Conservation (phyloP, 2,797 vertebrate genomes). For the Oreochromis grahami region DNA sequence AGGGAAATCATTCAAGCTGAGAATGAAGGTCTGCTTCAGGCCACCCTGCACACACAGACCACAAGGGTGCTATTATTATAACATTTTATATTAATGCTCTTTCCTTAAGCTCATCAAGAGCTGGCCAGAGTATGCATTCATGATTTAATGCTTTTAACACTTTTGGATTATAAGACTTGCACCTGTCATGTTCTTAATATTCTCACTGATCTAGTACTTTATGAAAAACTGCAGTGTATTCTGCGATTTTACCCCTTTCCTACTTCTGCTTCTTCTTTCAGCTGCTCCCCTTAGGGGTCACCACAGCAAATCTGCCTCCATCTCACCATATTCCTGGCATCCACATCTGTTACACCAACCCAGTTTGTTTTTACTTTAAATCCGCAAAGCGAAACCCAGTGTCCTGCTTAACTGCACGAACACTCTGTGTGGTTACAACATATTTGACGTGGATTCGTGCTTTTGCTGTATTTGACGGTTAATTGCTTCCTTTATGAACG, state of each 20-base stretch:
- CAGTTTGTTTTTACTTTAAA: not conserved
- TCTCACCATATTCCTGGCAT: not conserved
- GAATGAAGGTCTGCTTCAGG: slow-evolving; percentile 30
- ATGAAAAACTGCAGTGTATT: not conserved
- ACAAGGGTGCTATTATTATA: slow-evolving; percentile 22
- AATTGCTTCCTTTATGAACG: not conserved
- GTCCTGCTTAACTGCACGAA: not conserved
- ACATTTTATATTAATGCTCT: slow-evolving; percentile 9
- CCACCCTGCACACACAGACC: not conserved
- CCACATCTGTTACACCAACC: not conserved
- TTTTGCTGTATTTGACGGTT: not conserved
- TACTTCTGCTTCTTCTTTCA: not conserved
- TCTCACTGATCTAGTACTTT: not conserved
- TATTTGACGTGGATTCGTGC: not conserved
- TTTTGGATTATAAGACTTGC: slow-evolving; percentile 15
- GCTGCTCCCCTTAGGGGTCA: not conserved
- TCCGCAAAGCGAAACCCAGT: not conserved
- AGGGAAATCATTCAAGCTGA: slow-evolving; percentile 51
- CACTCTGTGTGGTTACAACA: not conserved
- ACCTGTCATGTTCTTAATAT: not conserved
- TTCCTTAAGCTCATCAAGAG: slow-evolving; percentile 23
- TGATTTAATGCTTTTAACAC: slow-evolving; percentile 13
- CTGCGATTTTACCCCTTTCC: not conserved
- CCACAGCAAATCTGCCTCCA: not conserved
- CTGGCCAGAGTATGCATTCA: not conserved